A percentile compares a stretch with the other conserved stretches of the same genome.
phyloP scores from a whole-genome alignment of 1,140 invertebrate species.

The Oppia nitens region DNA sequence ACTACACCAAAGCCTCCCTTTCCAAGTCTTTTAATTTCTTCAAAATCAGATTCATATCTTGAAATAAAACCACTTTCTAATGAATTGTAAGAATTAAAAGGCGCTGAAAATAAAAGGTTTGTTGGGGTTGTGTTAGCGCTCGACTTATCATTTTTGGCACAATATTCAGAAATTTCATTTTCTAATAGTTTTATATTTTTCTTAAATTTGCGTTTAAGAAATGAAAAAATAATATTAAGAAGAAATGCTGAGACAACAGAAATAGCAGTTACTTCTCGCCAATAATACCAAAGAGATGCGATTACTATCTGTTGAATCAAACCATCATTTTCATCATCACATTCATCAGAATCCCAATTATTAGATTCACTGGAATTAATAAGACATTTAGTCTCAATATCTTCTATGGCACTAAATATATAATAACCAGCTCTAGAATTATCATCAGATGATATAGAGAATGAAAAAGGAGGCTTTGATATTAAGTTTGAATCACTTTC shows the following conservation, averaged over 20 bases:
- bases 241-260: constrained; percentile 31
- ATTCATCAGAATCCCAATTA: neutral
- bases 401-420: neutral
- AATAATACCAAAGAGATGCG: constrained; percentile 13
- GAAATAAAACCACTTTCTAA: constrained; percentile 31
- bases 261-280: constrained; percentile 53
- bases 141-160: neutral
- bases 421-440: neutral
- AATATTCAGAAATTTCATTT: neutral
- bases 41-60: constrained; percentile 71
- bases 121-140: neutral
- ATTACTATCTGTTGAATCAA: constrained; percentile 6
- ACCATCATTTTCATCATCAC: neutral
- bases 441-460: neutral
- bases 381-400: neutral
- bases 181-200: neutral
- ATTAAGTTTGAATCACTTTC: neutral
- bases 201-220: neutral
- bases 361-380: too few species aligned
- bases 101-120: too few species aligned
- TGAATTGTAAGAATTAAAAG: too few species aligned
- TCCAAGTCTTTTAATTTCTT: constrained; percentile 61
- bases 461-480: neutral
- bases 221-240: constrained; percentile 13
- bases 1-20: constrained; percentile 93